A percentile compares a stretch with the other conserved stretches of the same genome.
Conservation (phyloP, 2,797 vertebrate genomes). For the Euthynnus affinis region DNA sequence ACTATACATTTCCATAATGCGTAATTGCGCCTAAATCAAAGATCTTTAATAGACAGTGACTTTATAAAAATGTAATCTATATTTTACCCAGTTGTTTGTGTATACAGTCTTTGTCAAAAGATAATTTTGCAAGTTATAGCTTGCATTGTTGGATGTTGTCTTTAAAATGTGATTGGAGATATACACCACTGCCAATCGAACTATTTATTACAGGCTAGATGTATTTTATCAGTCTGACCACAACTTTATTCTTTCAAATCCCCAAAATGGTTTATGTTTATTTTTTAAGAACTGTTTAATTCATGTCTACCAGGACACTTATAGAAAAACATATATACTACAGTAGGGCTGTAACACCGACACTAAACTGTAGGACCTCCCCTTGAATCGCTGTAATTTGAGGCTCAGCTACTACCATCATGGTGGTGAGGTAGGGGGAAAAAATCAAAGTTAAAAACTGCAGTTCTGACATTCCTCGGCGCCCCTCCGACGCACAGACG, state of each 20-base stretch:
- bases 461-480: slow-evolving; percentile 59
- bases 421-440: slow-evolving; percentile 51
- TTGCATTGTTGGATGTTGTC: background rate
- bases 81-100: background rate
- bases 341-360: slow-evolving; percentile 83
- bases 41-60: background rate
- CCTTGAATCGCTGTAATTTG: slow-evolving; percentile 89
- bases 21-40: background rate
- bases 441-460: slow-evolving; percentile 48
- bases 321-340: background rate
- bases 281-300: no score
- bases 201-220: background rate
- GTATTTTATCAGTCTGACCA: background rate
- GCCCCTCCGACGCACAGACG: slow-evolving; percentile 26
- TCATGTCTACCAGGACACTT: no score
- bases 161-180: background rate
- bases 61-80: background rate
- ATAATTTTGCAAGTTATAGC: background rate
- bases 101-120: background rate
- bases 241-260: background rate
- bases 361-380: slow-evolving; percentile 84
- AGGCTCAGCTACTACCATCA: slow-evolving; percentile 85
- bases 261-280: background rate
- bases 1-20: background rate
- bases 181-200: background rate